Percentiles rank a stretch among this genome's conserved stretches.
Conservation (phyloP, 2,113 vertebrate species). For the Scophthalmus maximus region DNA sequence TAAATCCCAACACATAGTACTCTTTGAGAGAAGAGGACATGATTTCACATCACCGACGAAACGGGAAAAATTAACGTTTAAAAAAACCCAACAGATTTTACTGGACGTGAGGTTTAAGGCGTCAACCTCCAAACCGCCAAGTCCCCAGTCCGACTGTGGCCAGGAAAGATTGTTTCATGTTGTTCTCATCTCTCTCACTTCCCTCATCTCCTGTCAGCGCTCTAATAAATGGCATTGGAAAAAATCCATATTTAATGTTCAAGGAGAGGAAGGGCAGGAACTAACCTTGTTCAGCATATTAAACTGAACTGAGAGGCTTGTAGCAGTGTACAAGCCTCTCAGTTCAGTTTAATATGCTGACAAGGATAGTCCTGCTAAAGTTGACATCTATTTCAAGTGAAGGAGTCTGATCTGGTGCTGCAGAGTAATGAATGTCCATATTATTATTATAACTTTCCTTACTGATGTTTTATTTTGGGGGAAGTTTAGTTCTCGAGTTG, state of each 20-base stretch:
- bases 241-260: background rate
- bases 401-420: background rate
- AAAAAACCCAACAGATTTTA: background rate
- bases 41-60: background rate
- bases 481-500: no score
- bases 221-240: background rate
- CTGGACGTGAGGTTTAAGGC: background rate
- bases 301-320: no score
- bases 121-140: background rate
- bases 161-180: background rate
- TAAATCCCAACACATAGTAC: no score
- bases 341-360: background rate
- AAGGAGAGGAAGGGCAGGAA: background rate
- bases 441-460: background rate
- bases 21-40: background rate
- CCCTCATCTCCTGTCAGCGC: background rate
- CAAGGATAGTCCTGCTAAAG: background rate
- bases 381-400: background rate
- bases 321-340: no score
- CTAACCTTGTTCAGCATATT: no score
- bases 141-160: background rate
- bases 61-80: no score
- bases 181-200: background rate
- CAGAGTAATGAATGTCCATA: background rate
- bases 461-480: no score